Percentiles rank a stretch among this genome's conserved stretches.
phyloP scores from a whole-genome alignment of 2,113 vertebrate genomes.

The Oreochromis niloticus region DNA sequence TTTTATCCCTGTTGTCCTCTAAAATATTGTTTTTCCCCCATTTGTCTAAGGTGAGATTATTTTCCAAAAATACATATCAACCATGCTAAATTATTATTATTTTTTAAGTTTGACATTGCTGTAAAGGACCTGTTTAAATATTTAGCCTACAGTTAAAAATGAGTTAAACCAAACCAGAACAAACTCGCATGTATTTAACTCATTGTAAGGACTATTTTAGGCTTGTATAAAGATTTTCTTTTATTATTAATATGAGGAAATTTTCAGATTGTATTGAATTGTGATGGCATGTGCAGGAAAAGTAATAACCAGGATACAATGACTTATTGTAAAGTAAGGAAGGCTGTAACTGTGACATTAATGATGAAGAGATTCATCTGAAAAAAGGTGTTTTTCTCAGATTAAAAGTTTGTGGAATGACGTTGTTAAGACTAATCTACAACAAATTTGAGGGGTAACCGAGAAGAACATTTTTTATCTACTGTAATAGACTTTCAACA shows the following conservation, averaged over 20 bases:
- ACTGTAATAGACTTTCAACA: neutral
- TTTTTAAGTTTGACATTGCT: neutral
- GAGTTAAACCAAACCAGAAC: neutral
- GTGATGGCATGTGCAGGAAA: neutral
- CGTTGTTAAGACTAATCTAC: neutral
- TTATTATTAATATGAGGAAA: neutral
- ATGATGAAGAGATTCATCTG: neutral
- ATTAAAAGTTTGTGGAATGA: neutral
- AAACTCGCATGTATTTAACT: neutral
- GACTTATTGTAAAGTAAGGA: neutral
- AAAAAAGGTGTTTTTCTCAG: neutral
- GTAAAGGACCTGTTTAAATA: neutral
- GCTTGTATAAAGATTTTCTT: neutral
- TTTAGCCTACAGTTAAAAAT: neutral
- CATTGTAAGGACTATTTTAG: neutral
- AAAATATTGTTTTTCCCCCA: neutral
- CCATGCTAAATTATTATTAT: neutral
- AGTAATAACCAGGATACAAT: neutral
- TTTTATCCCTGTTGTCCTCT: neutral
- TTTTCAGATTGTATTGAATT: neutral
- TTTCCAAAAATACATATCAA: neutral
- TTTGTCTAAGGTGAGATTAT: neutral
- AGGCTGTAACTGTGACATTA: neutral
- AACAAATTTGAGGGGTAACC: neutral
- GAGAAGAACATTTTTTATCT: fast-evolving